A percentile compares a stretch with the other conserved stretches of the same genome.
These are phyloP conservation scores for Oscheius sp. DNA, from an alignment of 1,140 invertebrate genomes.

Conservation along the genomic window DNA sequence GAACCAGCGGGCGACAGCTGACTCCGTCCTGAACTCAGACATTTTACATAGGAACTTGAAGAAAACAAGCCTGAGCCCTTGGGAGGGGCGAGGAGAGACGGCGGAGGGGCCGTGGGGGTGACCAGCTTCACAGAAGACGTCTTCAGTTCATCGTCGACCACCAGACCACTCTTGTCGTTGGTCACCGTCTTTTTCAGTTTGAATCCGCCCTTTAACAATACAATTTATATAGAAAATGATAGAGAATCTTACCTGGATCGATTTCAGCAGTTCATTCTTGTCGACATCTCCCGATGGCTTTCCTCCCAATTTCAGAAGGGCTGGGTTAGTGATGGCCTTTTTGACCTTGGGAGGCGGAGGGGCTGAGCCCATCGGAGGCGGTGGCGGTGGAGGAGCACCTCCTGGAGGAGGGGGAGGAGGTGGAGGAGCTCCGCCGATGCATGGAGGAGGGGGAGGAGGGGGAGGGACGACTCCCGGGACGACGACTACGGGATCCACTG, in stretches of 20 bases:
- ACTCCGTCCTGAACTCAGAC: neutral
- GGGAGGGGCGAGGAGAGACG: neutral
- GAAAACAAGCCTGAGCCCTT: neutral
- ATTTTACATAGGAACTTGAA: neutral
- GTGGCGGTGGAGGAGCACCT: neutral
- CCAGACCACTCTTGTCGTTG: conserved; percentile 27
- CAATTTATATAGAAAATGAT: neutral
- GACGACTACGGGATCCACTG: neutral
- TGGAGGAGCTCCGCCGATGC: neutral
- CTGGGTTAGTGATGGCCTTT: conserved; percentile 19
- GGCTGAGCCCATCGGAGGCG: conserved; percentile 9
- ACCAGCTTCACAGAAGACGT: conserved; percentile 4
- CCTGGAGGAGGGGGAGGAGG: conserved; percentile 6
- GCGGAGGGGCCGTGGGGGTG: conserved; percentile 22
- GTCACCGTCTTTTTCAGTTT: conserved; percentile 21
- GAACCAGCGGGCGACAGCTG: conserved; percentile 6
- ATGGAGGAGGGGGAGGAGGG: conserved; percentile 2
- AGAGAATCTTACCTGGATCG: neutral
- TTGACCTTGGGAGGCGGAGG: conserved; percentile 12
- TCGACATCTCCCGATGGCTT: conserved; percentile 6
- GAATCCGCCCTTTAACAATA: conserved; percentile 23
- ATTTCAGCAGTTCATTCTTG: conserved; percentile 7
- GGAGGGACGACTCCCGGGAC: neutral
- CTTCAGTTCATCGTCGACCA: conserved; percentile 33
- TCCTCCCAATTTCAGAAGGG: conserved; percentile 17